Evolutionary conservation across 2,888 invertebrate genomes (phyloP).

Genomic region (Nematopogon swammerdamellus): DNA sequence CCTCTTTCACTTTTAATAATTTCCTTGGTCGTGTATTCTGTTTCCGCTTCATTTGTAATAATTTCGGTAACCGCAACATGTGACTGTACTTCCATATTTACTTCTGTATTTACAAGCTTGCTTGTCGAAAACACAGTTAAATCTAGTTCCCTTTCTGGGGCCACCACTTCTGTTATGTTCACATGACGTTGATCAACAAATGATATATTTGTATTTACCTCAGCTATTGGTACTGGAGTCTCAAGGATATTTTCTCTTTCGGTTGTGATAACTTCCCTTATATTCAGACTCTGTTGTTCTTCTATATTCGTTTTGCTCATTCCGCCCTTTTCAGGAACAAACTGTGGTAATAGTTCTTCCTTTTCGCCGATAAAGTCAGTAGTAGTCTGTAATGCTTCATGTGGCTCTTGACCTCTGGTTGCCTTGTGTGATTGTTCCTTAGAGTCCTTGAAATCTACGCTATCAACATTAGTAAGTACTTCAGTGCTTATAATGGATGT

Average conservation of each 20-base stretch:
- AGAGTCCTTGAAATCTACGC: conserved; percentile 26
- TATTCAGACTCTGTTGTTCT: conserved; percentile 25
- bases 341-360: conserved; percentile 16
- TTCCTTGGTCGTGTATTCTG: conserved; percentile 14
- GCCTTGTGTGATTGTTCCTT: conserved; percentile 18
- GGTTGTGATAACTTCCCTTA: conserved; percentile 26
- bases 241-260: conserved; percentile 24
- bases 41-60: conserved; percentile 24
- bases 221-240: conserved; percentile 10
- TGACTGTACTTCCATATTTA: conserved; percentile 13
- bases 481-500: conserved; percentile 37
- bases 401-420: conserved; percentile 20
- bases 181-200: conserved; percentile 39
- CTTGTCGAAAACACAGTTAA: conserved; percentile 23
- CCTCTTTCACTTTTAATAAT: conserved; percentile 25
- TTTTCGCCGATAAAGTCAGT: conserved; percentile 30
- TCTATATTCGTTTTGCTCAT: conserved; percentile 18
- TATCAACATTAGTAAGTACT: conserved; percentile 35
- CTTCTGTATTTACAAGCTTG: conserved; percentile 13
- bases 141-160: conserved; percentile 43
- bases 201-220: conserved; percentile 20
- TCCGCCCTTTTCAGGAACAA: conserved; percentile 12
- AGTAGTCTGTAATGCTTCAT: conserved; percentile 25
- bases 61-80: conserved; percentile 26
- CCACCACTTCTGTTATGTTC: conserved; percentile 34